phyloP scores from a whole-genome alignment of 1,140 invertebrate species.

The Akabosia matsudoensis region DNA sequence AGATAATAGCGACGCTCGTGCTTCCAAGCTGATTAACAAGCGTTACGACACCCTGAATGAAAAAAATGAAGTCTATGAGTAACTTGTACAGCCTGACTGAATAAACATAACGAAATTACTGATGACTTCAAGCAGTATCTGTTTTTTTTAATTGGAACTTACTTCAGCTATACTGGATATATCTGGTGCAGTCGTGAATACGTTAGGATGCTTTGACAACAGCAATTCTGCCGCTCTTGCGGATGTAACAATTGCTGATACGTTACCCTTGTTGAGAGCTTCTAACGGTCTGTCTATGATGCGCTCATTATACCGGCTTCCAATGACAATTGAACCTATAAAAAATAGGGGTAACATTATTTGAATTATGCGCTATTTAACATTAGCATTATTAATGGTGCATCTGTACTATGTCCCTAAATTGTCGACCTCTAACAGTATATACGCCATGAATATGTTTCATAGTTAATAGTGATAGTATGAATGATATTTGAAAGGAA shows the following conservation, averaged over 20 bases:
- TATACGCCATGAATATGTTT: neutral
- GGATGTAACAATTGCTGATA: conserved; percentile 46
- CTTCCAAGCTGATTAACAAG: conserved; percentile 43
- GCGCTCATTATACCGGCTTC: conserved; percentile 45
- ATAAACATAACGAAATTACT: no score
- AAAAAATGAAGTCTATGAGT: neutral
- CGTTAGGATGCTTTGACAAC: conserved; percentile 43
- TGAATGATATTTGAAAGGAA: no score
- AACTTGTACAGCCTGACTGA: no score
- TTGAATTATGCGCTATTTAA: no score
- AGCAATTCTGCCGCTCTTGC: conserved; percentile 42
- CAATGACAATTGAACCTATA: conserved; percentile 45
- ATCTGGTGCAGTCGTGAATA: conserved; percentile 47
- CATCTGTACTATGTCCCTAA: no score
- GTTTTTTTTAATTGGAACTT: conserved; percentile 21
- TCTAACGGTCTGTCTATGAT: conserved; percentile 46
- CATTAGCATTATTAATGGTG: no score
- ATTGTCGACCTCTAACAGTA: no score
- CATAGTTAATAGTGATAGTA: neutral
- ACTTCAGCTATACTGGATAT: conserved; percentile 47
- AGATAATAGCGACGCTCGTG: conserved; percentile 42
- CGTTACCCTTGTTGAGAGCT: conserved; percentile 42
- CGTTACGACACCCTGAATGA: conserved; percentile 42
- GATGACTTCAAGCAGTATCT: no score
- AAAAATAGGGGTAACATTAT: no score